Base-by-base conservation (phyloP, 2,797 vertebrate genomes). In the Diceros bicornis region DNA sequence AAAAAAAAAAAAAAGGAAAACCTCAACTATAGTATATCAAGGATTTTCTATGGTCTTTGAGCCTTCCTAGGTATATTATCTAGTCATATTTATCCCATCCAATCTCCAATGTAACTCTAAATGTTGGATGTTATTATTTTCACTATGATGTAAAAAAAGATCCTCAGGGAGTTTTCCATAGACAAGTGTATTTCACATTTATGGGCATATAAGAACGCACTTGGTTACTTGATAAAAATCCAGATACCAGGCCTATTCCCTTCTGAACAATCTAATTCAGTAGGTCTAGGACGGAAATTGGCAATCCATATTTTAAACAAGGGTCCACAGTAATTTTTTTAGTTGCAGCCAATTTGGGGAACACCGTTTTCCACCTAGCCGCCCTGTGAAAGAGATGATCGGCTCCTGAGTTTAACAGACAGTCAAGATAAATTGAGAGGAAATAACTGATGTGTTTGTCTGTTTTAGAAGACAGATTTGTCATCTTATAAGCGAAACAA, bases 381-480 rank as follows among this genome's bases (percentile, higher is more conserved):
- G 13, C 8, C 27, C 20, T 92, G 32, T 71, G 9, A 85, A 86
- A 86, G 64, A 85, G 14, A 44, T 62, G 20, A 96, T 6, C 23
- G 64, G 41, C 61, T 29, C 7, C 27, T 47, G n/a, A 1, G 0
- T 75, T 34, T 27, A 92, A 92, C 41, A 83, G 34, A 69, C 21
- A 91, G 6, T 61, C 44, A 68, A 78, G 29, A 52, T 61, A 86
- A 77, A 83, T 11, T 34, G 32, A 72, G 57, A 78, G 29, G 83
- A 91, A 82, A 57, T 52, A 83, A 59, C 29, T 21, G 3, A 12
- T 84, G 6, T 41, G 55, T n/a, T 57, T 96, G 50, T 74, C 50
- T 86, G 6, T 47, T 57, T 93, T 57, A 74, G 44, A 94, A 95
- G 7, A 93, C 32, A 89, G 71, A 66, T 75, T 47, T n/a, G 16